Percentiles rank a stretch among this genome's conserved stretches.
Evolutionary conservation across 1,140 invertebrate genomes (phyloP).

Genomic region (Pygmarrhopalites habei): DNA sequence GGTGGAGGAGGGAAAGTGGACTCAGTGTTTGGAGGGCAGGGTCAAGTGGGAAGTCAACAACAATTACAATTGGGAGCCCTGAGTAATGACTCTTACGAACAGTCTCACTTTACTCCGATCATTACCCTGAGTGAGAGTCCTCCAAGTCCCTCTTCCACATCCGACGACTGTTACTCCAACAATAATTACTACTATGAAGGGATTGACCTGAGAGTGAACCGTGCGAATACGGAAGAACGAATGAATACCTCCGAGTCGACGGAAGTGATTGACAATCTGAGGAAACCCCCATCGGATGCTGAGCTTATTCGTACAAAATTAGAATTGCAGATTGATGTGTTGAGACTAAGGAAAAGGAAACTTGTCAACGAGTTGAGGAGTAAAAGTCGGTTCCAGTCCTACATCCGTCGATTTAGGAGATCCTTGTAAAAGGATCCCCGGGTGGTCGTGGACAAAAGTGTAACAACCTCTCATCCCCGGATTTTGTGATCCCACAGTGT

Average conservation of each 20-base stretch:
- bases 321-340: conserved; percentile 36
- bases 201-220: conserved; percentile 35
- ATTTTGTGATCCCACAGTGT: neutral
- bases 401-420: neutral
- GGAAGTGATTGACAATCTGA: neutral
- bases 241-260: conserved; percentile 18
- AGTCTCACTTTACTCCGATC: conserved; percentile 33
- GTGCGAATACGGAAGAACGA: conserved; percentile 12
- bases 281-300: neutral
- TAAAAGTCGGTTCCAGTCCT: neutral
- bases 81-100: conserved; percentile 16
- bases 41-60: conserved; percentile 14
- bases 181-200: conserved; percentile 30
- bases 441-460: neutral
- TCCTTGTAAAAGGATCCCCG: neutral
- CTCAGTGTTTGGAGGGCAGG: neutral
- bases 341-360: conserved; percentile 35
- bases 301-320: conserved; percentile 27
- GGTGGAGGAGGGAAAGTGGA: neutral
- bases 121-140: conserved; percentile 35
- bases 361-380: conserved; percentile 27
- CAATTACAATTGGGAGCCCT: too few relatives aligned
- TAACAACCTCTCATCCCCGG: neutral
- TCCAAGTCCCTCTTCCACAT: conserved; percentile 26
- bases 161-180: conserved; percentile 29